A percentile compares a stretch with the other conserved stretches of the same genome.
phyloP scores from a whole-genome alignment of 2,888 invertebrate species.

The Zonitis immaculata region DNA sequence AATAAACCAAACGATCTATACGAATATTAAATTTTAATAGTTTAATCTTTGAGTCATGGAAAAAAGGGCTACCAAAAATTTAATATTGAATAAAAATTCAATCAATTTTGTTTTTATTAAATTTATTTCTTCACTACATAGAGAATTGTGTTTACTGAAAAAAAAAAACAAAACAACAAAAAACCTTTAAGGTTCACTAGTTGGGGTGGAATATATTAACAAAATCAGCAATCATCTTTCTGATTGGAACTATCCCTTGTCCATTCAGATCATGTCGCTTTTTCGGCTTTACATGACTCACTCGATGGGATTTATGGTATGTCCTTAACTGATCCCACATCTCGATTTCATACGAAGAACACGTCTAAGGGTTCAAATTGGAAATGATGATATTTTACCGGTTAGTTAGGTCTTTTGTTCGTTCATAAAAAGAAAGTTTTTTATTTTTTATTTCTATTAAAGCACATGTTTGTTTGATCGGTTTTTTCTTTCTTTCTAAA shows the following conservation, averaged over 20 bases:
- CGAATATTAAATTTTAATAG: neutral
- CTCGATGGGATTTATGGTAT: constrained; percentile 34
- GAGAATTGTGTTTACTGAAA: neutral
- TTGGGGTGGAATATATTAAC: constrained; percentile 15
- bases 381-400: constrained; percentile 32
- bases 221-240: constrained; percentile 27
- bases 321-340: constrained; percentile 34
- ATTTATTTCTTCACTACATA: neutral
- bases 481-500: no score
- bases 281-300: constrained; percentile 28
- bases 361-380: constrained; percentile 28
- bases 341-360: constrained; percentile 32
- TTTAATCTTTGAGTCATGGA: neutral
- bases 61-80: neutral
- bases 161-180: no score
- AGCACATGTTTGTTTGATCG: constrained; percentile 36
- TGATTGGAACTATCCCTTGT: constrained; percentile 25
- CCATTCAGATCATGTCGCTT: constrained; percentile 22
- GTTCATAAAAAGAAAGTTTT: constrained; percentile 47
- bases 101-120: neutral
- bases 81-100: neutral
- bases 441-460: constrained; percentile 44
- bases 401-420: constrained; percentile 47
- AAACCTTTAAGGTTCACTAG: neutral
- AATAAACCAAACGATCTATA: neutral